A percentile compares a stretch with the other conserved stretches of the same genome.
Evolutionary conservation across 1,140 invertebrate species (phyloP).

Genomic region (Pseudomyrmex cubaensis): DNA sequence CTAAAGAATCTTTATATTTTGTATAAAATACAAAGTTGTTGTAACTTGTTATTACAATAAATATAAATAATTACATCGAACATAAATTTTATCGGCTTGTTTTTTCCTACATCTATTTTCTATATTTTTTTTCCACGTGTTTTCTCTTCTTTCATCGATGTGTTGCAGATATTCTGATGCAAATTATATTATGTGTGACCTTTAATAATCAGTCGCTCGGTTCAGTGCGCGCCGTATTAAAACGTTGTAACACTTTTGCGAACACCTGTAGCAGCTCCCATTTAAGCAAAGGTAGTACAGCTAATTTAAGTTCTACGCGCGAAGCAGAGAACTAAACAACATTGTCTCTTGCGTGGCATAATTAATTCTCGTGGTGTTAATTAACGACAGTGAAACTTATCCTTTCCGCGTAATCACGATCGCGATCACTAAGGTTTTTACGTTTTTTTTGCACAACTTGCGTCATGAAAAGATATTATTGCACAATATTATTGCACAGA

Average conservation of each 20-base stretch:
- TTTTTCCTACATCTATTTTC: background rate
- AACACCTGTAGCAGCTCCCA: slow-evolving; percentile 59
- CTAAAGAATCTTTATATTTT: too few species aligned
- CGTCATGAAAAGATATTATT: background rate
- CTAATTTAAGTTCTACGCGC: slow-evolving; percentile 33
- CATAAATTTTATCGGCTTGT: background rate
- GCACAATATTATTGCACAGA: background rate
- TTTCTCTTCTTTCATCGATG: background rate
- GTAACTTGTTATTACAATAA: too few species aligned
- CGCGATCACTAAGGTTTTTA: slow-evolving; percentile 11
- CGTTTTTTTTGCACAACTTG: slow-evolving; percentile 20
- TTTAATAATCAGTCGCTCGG: slow-evolving; percentile 58
- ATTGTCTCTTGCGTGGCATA: slow-evolving; percentile 61
- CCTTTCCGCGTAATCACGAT: background rate
- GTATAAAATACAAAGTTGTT: too few species aligned
- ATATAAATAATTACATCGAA: too few species aligned
- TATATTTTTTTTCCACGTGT: slow-evolving; percentile 22
- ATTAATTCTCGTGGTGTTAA: slow-evolving; percentile 69
- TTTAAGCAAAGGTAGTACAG: slow-evolving; percentile 41
- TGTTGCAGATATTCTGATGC: background rate
- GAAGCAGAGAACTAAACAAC: slow-evolving; percentile 51
- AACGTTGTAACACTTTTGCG: slow-evolving; percentile 53
- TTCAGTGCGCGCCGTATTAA: slow-evolving; percentile 7
- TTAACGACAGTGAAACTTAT: slow-evolving; percentile 52
- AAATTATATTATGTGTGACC: slow-evolving; percentile 44